Base-by-base conservation (phyloP, 2,113 vertebrate species). In the Chinchilla lanigera region DNA sequence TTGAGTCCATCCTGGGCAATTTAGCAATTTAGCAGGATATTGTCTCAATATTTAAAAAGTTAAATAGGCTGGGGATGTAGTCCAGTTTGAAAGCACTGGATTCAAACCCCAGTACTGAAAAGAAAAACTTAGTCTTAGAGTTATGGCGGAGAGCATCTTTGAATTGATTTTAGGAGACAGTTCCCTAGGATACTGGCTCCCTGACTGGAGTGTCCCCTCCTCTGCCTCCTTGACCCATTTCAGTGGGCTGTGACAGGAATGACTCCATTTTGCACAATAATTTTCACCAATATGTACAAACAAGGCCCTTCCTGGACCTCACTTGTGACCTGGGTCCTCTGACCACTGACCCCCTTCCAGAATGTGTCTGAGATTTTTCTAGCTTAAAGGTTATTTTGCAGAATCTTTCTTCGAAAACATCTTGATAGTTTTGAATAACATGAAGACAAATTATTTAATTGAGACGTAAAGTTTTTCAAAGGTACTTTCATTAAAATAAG, bases 331-430 rank as follows among this genome's bases (percentile, higher is more conserved):
- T 35, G 22, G 4, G 56, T 28, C 61, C 5, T 50, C 75, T 75
- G 44, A 33, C 11, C 5, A 13, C 41, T 38, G 9, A 30, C 16
- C 24, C 0, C 35, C 11, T 58, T 86, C 47, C n/a, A 86, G 86
- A 92, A 83, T 97, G 92, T 97, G 87, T 91, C 86, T 77, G 97
- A 96, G 65, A 7, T 50, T 97, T 98, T 95, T 96, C 87, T 98
- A 83, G 47, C 87, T 88, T 97, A 95, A 94, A 89, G 50, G 82
- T 77, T 85, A 80, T 94, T 97, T 95, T 93, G 78, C 86, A 96
- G 86, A 98, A 97, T 87, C 22, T 35, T 20, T 6, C 54, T 96
- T 94, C 35, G 58, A 73, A 93, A 97, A 28, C 12, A 90, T 22
- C 3, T 67, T 92, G 58, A 71, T 4, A 83, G 65, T 58, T 83